Evolutionary conservation across 2,888 invertebrate genomes (phyloP), one percentile per base, ranked within the genome.

Genomic region (Erebia palarica): DNA sequence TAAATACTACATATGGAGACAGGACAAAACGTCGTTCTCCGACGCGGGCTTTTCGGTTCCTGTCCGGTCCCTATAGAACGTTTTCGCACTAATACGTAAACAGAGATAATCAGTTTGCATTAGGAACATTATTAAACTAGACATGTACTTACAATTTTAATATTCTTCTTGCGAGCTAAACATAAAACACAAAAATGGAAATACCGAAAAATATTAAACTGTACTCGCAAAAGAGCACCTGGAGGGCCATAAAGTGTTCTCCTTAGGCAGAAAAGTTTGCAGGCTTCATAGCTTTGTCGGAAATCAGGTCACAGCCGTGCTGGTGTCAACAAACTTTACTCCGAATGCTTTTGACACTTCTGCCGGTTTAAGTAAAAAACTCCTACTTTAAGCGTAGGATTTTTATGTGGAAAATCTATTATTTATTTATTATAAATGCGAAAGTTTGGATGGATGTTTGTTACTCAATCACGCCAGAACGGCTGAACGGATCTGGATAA

Each of bases 261-360:
- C 61, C 18, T 44, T 18, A 47, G 18, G 18, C 44, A 18, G 47
- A 49, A 61, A 63, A 49, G 47, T 63, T 61, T 63, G 13, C 18
- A 2, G 21, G 63, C 63, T 63, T 49, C 14, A 61, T 49, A 47
- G 14, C 47, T 18, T 21, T 3, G 4, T 16, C 36, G 21, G 49
- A 63, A 63, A 63, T 49, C 44, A 49, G 63, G 63, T 49, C 63
- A 49, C 18, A 47, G 42, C 10, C 16, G 42, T 9, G n/a, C 47
- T 36, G 49, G 63, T 27, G 63, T 49, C 63, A 63, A 63, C 18
- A 63, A 63, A 63, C 63, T 8, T 49, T 63, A 10, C 47, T 21
- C 10, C 13, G 13, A 49, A 63, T 49, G 21, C 49, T 63, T 49
- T 49, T 14, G 49, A 47, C 10, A 61, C 27, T 27, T 13, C 44